Base-by-base conservation (phyloP, 2,888 invertebrate species). In the Acleris cristana region DNA sequence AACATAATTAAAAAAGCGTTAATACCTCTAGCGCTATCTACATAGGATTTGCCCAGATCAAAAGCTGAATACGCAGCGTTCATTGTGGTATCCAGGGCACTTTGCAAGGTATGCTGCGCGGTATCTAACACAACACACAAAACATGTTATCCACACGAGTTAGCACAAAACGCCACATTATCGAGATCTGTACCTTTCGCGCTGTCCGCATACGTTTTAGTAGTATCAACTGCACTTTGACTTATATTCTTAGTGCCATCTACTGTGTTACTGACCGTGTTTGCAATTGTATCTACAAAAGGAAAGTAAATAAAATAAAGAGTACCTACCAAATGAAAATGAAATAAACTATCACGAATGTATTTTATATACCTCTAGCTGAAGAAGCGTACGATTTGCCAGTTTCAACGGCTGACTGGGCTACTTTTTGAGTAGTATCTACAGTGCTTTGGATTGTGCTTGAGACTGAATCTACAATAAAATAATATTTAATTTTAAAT, bases 231-330 rank as follows among this genome's bases (percentile, higher is more conserved):
- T 60, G 85, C 83, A 40, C 83, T 78, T 64, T 83, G 71, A 3
- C 82, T 81, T 21, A 79, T 76, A 61, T 77, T 77, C 75, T 84
- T 84, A 60, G 85, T 84, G 72, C 79, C 78, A 55, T 86, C 84
- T 59, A 82, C 81, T 59, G 84, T 81, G 65, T 75, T 83, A 80
- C 75, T 78, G 69, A 82, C 74, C 71, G 84, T 81, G 67, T 76
- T 83, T 79, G 75, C 78, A 69, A 82, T 74, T 71, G 80, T 78
- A 81, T 87, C 86, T 88, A 84, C 72, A 80, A 81, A 71, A 69
- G 73, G 73, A 76, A 73, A 73, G 73, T 16, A 49, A 70, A 58
- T 69, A 64, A 74, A 72, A 55, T 49, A 26, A 34, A 34, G 3
- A 1, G n/a, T n/a, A n/a, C n/a, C n/a, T 34, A 34, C 34, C 5